phyloP scores from a whole-genome alignment of 64 coral and sea anemone genomes.

The Astreopora myriophthalma region DNA sequence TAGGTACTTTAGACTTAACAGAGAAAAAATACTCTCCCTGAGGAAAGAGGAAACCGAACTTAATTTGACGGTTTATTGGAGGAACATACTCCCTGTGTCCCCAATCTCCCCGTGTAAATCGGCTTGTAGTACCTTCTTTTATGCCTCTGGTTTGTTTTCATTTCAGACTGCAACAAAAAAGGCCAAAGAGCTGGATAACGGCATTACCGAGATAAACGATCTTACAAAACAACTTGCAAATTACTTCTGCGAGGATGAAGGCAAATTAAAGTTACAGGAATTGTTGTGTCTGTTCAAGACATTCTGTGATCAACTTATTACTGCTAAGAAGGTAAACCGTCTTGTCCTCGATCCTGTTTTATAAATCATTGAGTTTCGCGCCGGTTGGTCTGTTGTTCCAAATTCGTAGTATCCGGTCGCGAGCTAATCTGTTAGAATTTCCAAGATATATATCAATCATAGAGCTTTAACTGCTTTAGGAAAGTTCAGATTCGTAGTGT shows the following conservation, averaged over 20 bases:
- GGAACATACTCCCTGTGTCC: too few relatives aligned
- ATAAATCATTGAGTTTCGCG: background rate
- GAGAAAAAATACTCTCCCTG: too few relatives aligned
- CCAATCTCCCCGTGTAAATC: background rate
- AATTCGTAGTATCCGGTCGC: too few relatives aligned
- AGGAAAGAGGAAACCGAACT: too few relatives aligned
- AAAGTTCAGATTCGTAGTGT: too few relatives aligned
- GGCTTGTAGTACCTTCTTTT: background rate
- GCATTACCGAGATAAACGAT: slow-evolving; percentile 47
- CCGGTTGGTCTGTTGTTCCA: background rate
- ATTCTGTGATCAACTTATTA: slow-evolving; percentile 80
- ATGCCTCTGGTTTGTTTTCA: background rate
- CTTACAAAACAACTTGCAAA: slow-evolving; percentile 67
- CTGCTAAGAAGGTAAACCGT: slow-evolving; percentile 76
- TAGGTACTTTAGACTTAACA: too few relatives aligned
- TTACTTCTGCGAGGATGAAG: slow-evolving; percentile 93
- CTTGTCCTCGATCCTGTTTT: background rate
- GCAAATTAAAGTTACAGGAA: slow-evolving; percentile 85
- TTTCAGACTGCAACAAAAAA: slow-evolving; percentile 62
- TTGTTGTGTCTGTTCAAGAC: slow-evolving; percentile 81
- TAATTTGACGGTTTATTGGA: too few relatives aligned
- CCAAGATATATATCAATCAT: too few relatives aligned
- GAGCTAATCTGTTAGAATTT: too few relatives aligned
- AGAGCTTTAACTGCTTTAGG: too few relatives aligned
- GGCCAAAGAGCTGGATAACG: slow-evolving; percentile 55